A percentile compares a stretch with the other conserved stretches of the same genome.
These are phyloP conservation scores for Lytechinus variegatus DNA, from an alignment of 35 echinoderm and acorn worm genomes.

Conservation along the genomic window DNA sequence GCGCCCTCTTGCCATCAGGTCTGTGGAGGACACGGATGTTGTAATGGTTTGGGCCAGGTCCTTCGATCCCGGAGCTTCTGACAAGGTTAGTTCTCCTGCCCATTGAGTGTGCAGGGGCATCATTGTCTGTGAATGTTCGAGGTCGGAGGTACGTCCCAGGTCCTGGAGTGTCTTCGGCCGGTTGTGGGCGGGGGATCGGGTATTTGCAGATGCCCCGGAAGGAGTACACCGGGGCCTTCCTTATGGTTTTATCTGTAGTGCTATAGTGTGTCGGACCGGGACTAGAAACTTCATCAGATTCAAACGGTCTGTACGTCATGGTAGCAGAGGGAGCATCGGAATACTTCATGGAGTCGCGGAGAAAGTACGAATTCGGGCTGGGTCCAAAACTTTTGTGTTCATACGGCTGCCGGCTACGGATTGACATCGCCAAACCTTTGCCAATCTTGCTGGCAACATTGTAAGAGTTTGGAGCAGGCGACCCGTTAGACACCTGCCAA, in stretches of 20 bases:
- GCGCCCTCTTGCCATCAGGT: conserved; percentile 91
- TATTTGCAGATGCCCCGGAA: conserved; percentile 84
- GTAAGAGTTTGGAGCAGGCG: conserved; percentile 80
- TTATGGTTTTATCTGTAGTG: conserved; percentile 52
- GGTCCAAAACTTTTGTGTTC: conserved; percentile 73
- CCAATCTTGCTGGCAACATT: conserved; percentile 92
- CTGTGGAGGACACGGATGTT: conserved; percentile 68
- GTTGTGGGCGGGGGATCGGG: conserved; percentile 21
- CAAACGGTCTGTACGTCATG: conserved; percentile 87
- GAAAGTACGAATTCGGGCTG: conserved; percentile 81
- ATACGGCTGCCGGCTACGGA: conserved; percentile 77
- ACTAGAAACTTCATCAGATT: conserved; percentile 45
- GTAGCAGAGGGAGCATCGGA: conserved; percentile 60
- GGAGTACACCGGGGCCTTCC: conserved; percentile 67
- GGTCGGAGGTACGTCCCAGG: conserved; percentile 78
- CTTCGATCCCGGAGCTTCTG: conserved; percentile 31
- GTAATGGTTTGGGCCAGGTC: conserved; percentile 96
- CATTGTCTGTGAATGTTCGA: conserved; percentile 84
- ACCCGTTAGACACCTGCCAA: conserved; percentile 63
- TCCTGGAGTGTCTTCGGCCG: conserved; percentile 65
- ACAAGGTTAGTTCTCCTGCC: conserved; percentile 54
- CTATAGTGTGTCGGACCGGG: conserved; percentile 87
- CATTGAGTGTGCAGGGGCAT: conserved; percentile 87
- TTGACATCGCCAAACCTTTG: conserved; percentile 93
- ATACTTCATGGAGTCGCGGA: conserved; percentile 70